Conservation (phyloP, 1,140 invertebrate genomes). For the Brachionus koreanus region DNA sequence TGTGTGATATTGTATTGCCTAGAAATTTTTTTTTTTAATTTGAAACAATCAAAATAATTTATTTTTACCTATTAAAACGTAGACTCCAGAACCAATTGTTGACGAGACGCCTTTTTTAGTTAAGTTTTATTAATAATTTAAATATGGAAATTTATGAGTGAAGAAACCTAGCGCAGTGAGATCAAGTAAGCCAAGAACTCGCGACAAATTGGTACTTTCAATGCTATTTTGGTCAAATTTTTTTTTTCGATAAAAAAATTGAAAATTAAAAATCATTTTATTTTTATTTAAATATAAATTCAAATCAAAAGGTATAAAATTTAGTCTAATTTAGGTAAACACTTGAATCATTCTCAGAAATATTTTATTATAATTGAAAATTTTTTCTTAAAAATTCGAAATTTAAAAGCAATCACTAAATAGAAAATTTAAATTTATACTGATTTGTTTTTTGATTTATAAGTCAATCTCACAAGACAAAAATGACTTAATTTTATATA, state of each 20-base stretch:
- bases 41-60: slow-evolving; percentile 61
- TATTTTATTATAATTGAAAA: slow-evolving; percentile 1
- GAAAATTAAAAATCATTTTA: slow-evolving; percentile 30
- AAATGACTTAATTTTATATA: background rate
- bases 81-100: slow-evolving; percentile 69
- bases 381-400: background rate
- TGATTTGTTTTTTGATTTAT: background rate
- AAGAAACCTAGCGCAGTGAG: slow-evolving; percentile 65
- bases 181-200: slow-evolving; percentile 73
- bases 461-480: background rate
- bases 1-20: slow-evolving; percentile 60
- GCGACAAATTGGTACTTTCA: slow-evolving; percentile 64
- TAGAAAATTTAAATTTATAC: background rate
- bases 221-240: slow-evolving; percentile 47
- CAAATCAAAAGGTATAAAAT: background rate
- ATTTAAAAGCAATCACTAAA: background rate
- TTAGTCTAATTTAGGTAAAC: background rate
- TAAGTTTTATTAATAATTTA: background rate
- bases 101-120: slow-evolving; percentile 51
- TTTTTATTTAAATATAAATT: background rate
- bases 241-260: slow-evolving; percentile 49
- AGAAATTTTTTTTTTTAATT: background rate
- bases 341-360: background rate
- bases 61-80: slow-evolving; percentile 67
- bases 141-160: background rate